Conservation (phyloP, 2,888 invertebrate species). For the Idaea aversata region DNA sequence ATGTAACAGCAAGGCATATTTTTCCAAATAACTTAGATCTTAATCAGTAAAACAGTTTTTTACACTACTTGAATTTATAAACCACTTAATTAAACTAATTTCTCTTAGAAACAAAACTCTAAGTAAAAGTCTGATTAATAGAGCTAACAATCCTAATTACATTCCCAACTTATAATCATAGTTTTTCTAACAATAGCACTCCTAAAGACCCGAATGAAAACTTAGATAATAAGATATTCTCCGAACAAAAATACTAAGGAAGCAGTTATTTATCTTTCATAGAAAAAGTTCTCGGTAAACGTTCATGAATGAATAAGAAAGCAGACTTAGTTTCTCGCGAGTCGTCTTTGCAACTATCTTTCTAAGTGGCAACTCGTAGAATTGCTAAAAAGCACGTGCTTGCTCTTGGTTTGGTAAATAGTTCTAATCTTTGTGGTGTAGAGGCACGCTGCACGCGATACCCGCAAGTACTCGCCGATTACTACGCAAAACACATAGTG, state of each 20-base stretch:
- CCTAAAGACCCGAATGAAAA: slow-evolving; percentile 13
- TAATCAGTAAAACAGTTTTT: not conserved
- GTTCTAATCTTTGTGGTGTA: slow-evolving; percentile 62
- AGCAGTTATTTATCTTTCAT: slow-evolving; percentile 34
- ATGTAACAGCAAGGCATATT: too few species aligned
- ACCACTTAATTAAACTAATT: slow-evolving; percentile 6
- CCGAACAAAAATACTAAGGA: slow-evolving; percentile 25
- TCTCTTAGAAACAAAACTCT: not conserved
- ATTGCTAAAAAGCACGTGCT: slow-evolving; percentile 71
- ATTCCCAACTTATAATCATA: slow-evolving; percentile 9
- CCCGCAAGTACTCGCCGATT: not conserved
- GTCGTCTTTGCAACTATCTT: slow-evolving; percentile 48
- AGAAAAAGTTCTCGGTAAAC: slow-evolving; percentile 34
- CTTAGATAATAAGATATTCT: slow-evolving; percentile 29
- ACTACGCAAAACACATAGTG: not conserved
- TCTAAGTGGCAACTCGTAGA: slow-evolving; percentile 48
- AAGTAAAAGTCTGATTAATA: not conserved
- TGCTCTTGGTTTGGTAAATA: slow-evolving; percentile 60
- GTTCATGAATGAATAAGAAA: slow-evolving; percentile 47
- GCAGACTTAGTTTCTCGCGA: slow-evolving; percentile 38
- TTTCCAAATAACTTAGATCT: too few species aligned
- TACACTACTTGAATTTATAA: slow-evolving; percentile 1
- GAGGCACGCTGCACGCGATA: slow-evolving; percentile 38
- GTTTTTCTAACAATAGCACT: slow-evolving; percentile 9
- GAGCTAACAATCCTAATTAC: not conserved